Base-by-base conservation (phyloP, 2,888 invertebrate species). In the Sphinx pinastri region DNA sequence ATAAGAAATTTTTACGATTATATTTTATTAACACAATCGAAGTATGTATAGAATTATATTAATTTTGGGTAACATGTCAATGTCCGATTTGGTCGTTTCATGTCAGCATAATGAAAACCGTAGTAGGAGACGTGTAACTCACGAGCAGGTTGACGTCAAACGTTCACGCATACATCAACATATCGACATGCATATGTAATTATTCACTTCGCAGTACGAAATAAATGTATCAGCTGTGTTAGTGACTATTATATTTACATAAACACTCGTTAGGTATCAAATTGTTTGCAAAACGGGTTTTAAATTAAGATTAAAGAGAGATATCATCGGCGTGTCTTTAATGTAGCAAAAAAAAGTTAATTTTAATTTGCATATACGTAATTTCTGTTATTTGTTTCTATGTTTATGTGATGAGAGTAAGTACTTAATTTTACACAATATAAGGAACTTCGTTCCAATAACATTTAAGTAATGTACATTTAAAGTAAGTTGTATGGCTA, bases 111-210 rank as follows among this genome's bases (percentile, higher is more conserved):
- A 72, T 55, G 73, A 69, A 51, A 71, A 72, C 67, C 67, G 59
- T 74, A 72, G 72, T 73, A 72, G 73, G 52, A 68, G 66, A 57
- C 70, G 71, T 73, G 71, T 68, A 63, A 25, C 25, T 25, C 25
- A 25, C 25, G 71, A 68, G 74, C 75, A 78, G 74, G 70, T 80
- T 84, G 84, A 84, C 84, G 84, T 84, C 84, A 84, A 79, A 81
- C 77, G 75, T 75, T 76, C 76, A 76, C 75, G 75, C 79, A 79
- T 81, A 81, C 78, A 83, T 81, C 80, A 77, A 80, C 71, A 73
- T 79, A 75, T 75, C 75, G 73, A 78, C 73, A 76, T 76, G 78
- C 74, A 77, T 77, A 74, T 73, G 73, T 81, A 77, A 81, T 79
- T 79, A 80, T 79, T 76, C 70, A 79, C 74, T 76, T 75, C 71